These are phyloP conservation scores for Trachelus troglodyta DNA, from an alignment of 2,888 invertebrate species.

Conservation along the genomic window DNA sequence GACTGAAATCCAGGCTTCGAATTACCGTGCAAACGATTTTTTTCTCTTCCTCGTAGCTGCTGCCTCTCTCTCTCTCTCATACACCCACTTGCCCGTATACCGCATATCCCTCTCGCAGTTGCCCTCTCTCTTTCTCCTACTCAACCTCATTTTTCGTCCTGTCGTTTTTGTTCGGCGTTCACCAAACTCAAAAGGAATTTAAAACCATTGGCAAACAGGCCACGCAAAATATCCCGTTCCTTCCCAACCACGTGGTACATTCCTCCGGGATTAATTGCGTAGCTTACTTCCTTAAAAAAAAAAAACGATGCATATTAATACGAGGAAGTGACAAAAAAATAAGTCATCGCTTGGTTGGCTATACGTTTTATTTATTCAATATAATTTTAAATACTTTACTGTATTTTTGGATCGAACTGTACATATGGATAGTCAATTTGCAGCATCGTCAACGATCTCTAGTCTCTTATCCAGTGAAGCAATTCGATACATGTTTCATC, in stretches of 20 bases:
- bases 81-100: conserved; percentile 16
- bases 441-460: background rate
- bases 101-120: background rate
- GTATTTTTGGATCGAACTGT: background rate
- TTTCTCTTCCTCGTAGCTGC: conserved; percentile 39
- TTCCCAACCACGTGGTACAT: background rate
- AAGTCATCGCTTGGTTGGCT: background rate
- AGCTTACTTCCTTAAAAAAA: background rate
- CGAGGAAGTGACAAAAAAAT: background rate
- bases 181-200: conserved; percentile 64
- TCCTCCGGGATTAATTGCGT: background rate
- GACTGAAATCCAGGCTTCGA: conserved; percentile 67
- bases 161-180: conserved; percentile 10
- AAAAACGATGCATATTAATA: background rate
- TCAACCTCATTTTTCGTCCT: conserved; percentile 15
- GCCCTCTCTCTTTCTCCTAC: conserved; percentile 12
- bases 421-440: background rate
- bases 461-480: background rate
- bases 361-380: background rate
- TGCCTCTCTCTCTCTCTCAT: conserved; percentile 14
- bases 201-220: conserved; percentile 50
- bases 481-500: background rate
- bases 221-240: conserved; percentile 21
- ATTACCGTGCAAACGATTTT: conserved; percentile 67
- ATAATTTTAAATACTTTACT: background rate